A percentile compares a stretch with the other conserved stretches of the same genome.
phyloP scores from a whole-genome alignment of 64 coral and sea anemone species.

The Stylophora pistillata region DNA sequence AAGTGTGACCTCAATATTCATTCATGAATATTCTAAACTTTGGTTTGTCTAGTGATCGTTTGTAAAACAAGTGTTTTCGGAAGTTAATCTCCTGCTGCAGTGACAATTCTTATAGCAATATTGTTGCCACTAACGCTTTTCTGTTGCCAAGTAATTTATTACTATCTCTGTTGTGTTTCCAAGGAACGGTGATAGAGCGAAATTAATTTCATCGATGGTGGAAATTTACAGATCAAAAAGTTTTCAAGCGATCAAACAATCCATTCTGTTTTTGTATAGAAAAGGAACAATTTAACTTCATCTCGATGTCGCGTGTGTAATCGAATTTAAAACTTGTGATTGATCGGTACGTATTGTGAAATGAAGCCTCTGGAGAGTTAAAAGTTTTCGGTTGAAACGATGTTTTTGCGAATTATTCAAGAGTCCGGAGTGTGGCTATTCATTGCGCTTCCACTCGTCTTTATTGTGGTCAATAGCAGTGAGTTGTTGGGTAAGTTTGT shows the following conservation, averaged over 20 bases:
- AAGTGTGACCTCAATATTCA: neutral
- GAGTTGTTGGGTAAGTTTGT: neutral
- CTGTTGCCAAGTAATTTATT: constrained; percentile 9
- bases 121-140: neutral
- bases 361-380: neutral
- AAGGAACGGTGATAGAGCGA: neutral
- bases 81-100: constrained; percentile 2
- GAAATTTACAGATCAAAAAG: too few species aligned
- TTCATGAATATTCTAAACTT: neutral
- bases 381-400: neutral
- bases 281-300: too few species aligned
- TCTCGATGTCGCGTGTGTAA: too few species aligned
- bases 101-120: neutral
- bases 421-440: neutral
- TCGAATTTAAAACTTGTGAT: too few species aligned
- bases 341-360: too few species aligned
- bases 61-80: neutral
- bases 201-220: too few species aligned
- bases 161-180: neutral
- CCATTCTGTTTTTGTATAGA: too few species aligned
- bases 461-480: neutral
- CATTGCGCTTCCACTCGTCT: neutral
- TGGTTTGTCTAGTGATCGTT: neutral
- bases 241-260: too few species aligned
- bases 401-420: neutral